Evolutionary conservation across 2,113 vertebrate genomes (phyloP).

Genomic region (Empidonax alnorum): DNA sequence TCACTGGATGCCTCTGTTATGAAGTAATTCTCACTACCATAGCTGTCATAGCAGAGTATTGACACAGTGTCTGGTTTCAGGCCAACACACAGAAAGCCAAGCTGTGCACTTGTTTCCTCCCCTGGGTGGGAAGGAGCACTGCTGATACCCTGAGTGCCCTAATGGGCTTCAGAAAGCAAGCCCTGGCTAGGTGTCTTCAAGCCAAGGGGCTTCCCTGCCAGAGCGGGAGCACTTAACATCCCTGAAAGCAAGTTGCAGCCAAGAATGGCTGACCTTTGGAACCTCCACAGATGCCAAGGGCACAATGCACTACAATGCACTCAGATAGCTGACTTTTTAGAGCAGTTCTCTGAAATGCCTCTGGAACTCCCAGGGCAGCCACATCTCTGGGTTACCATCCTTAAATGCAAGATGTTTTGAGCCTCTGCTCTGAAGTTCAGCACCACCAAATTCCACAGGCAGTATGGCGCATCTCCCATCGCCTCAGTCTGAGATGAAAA

Average conservation of each 20-base stretch:
- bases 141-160: background rate
- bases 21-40: constrained; percentile 7
- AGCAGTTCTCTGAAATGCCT: background rate
- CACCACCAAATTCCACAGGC: background rate
- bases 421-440: background rate
- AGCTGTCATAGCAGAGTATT: constrained; percentile 10
- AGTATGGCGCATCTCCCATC: background rate
- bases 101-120: background rate
- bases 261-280: background rate
- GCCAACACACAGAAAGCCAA: background rate
- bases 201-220: background rate
- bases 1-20: background rate
- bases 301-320: fast-evolving
- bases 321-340: background rate
- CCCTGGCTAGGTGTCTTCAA: background rate
- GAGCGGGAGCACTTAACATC: background rate
- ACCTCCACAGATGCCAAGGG: background rate
- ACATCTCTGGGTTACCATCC: background rate
- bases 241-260: background rate
- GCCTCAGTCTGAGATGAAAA: background rate
- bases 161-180: background rate
- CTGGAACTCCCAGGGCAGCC: background rate
- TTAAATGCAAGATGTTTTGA: background rate
- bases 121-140: background rate
- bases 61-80: constrained; percentile 30